Conservation (phyloP, 2,797 vertebrate species). For the Austrolebias charrua region DNA sequence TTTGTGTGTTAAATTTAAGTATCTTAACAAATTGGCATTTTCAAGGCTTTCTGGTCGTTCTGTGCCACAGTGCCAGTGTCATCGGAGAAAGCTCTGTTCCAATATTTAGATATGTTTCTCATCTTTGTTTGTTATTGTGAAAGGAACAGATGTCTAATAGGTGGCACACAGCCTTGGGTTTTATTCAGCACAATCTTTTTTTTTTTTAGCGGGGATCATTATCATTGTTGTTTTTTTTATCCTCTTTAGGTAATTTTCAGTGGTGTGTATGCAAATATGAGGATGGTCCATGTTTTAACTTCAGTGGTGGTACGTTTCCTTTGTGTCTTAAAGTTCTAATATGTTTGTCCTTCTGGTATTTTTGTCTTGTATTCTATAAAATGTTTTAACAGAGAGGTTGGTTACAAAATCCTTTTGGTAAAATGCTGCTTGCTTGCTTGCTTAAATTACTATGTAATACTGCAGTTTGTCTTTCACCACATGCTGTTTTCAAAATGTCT, state of each 20-base stretch:
- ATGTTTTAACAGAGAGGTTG: too few relatives aligned
- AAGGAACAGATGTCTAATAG: conserved; percentile 7
- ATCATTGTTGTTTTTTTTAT: not conserved
- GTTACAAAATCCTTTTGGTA: too few relatives aligned
- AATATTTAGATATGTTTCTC: not conserved
- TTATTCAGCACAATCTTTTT: not conserved
- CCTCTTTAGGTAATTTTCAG: conserved; percentile 89
- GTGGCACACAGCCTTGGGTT: not conserved
- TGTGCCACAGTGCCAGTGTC: not conserved
- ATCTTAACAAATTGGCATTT: not conserved
- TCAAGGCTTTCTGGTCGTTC: not conserved
- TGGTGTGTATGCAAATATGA: conserved; percentile 99
- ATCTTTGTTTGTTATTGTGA: not conserved
- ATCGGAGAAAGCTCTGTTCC: conserved; percentile 11
- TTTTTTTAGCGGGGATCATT: conserved; percentile 8
- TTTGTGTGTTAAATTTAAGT: not conserved
- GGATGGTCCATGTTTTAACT: conserved; percentile 99
- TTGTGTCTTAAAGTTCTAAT: conserved; percentile 9
- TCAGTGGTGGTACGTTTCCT: conserved; percentile 94
- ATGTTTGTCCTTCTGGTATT: not conserved
- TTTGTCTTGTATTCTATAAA: not conserved
- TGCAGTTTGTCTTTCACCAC: conserved; percentile 49
- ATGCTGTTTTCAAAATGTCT: conserved; percentile 61
- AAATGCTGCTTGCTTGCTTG: conserved; percentile 19
- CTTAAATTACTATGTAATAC: conserved; percentile 38